Evolutionary conservation across 2,888 invertebrate genomes (phyloP).

Genomic region (Rhabditoides inermis): DNA sequence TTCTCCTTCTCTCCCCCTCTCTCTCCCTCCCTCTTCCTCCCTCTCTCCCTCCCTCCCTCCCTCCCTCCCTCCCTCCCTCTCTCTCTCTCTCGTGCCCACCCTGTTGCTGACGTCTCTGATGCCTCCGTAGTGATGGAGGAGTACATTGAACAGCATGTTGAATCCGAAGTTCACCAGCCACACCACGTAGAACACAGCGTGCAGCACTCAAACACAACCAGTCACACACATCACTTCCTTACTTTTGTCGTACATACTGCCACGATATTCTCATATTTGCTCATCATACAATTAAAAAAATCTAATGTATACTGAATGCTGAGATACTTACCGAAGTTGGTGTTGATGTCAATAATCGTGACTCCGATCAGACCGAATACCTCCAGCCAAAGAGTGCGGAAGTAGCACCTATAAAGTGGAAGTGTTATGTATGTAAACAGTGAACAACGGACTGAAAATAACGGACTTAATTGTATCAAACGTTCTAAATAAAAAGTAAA

Average conservation of each 20-base stretch:
- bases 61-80: not conserved
- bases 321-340: slow-evolving; percentile 30
- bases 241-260: not conserved
- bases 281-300: not conserved
- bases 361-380: slow-evolving; percentile 34
- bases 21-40: too few relatives aligned
- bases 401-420: too few relatives aligned
- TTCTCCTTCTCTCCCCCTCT: too few relatives aligned
- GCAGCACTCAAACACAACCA: slow-evolving; percentile 28
- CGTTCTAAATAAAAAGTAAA: too few relatives aligned
- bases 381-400: slow-evolving; percentile 26
- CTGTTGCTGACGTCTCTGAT: slow-evolving; percentile 19
- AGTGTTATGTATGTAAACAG: too few relatives aligned
- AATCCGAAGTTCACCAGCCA: slow-evolving; percentile 48
- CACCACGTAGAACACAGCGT: slow-evolving; percentile 40
- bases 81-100: too few relatives aligned
- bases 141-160: slow-evolving; percentile 46
- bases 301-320: not conserved
- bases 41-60: too few relatives aligned
- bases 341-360: slow-evolving; percentile 46
- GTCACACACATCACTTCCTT: not conserved
- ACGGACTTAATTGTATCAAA: too few relatives aligned
- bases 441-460: too few relatives aligned
- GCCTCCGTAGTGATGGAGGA: slow-evolving; percentile 42
- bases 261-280: too few relatives aligned